These are phyloP conservation scores for Poecilobothrus nobilitatus DNA, from an alignment of 2,888 invertebrate genomes.

Conservation along the genomic window DNA sequence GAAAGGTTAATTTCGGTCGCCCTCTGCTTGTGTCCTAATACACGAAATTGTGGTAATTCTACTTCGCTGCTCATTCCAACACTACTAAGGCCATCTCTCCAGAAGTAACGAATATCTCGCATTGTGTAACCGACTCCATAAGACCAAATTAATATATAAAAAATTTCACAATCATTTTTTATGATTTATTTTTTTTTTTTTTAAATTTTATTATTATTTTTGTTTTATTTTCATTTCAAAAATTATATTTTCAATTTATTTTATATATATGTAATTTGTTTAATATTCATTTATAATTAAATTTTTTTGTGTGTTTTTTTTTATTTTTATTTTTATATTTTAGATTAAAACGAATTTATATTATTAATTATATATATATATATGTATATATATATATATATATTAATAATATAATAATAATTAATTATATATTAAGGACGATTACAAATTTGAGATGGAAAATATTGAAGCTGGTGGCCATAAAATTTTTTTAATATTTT, in stretches of 20 bases:
- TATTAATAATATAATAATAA: too few relatives aligned
- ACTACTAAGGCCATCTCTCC: conserved; percentile 86
- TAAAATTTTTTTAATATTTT: too few relatives aligned
- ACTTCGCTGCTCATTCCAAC: conserved; percentile 93
- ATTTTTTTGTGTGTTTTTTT: conserved; percentile 13
- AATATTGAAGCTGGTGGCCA: too few relatives aligned
- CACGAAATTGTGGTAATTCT: conserved; percentile 94
- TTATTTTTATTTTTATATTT: not conserved
- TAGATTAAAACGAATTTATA: too few relatives aligned
- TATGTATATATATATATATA: too few relatives aligned
- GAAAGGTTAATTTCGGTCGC: conserved; percentile 89
- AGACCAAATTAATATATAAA: conserved; percentile 28
- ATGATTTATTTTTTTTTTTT: conserved; percentile 14
- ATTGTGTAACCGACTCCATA: conserved; percentile 89
- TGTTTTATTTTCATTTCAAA: conserved; percentile 12
- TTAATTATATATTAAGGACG: too few relatives aligned
- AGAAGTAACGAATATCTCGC: conserved; percentile 95
- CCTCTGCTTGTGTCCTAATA: conserved; percentile 91
- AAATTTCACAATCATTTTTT: conserved; percentile 33
- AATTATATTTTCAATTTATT: conserved; percentile 14
- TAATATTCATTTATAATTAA: conserved; percentile 12
- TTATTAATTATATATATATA: too few relatives aligned
- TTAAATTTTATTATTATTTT: conserved; percentile 20
- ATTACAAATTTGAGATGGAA: conserved; percentile 12
- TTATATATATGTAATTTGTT: conserved; percentile 16